Base-by-base conservation (phyloP, 2,797 vertebrate species). In the Arctocebus calabarensis region DNA sequence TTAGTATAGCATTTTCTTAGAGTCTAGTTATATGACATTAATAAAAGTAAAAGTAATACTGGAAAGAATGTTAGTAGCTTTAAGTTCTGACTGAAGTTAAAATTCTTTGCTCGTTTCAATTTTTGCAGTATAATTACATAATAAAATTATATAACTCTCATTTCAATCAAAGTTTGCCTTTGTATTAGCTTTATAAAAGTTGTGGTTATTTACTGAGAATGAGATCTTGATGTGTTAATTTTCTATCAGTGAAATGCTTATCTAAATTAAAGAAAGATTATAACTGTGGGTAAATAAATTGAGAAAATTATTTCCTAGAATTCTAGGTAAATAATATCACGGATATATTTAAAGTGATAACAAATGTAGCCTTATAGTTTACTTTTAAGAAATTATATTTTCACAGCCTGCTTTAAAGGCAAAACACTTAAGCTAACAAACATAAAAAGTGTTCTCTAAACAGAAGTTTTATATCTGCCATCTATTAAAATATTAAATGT, bases 181-280 rank as follows among this genome's bases (percentile, higher is more conserved):
- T 96, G 20, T 1, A 71, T 61, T 59, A 92, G 17, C 34, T 43
- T 82, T 90, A 62, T 40, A 2, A 73, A 85, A 64, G 82, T 84
- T 92, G 8, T 74, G 82, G 27, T 71, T 66, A 88, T 62, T 95
- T 66, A 92, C 29, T 94, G 88, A 89, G 20, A 92, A 88, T 89
- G 84, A 4, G 12, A 86, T 70, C 22, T 12, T 77, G 71, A 13
- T 89, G n/a, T 77, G 34, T 89, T 82, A 81, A 82, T 87, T 25
- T 66, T 92, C 34, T 71, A 57, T 55, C n/a, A 73, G 20, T 48
- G 19, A 84, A 84, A 94, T 81, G 7, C 37, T 87, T 90, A 73
- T 32, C 14, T 66, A 93, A 77, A 87, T 90, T 78, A 10, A 43
- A 74, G 48, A 57, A 91, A 66, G 11, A 66, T 83, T 90, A 66